A percentile compares a stretch with the other conserved stretches of the same genome.
Evolutionary conservation across 2,113 vertebrate species (phyloP).

Genomic region (Ictalurus punctatus): DNA sequence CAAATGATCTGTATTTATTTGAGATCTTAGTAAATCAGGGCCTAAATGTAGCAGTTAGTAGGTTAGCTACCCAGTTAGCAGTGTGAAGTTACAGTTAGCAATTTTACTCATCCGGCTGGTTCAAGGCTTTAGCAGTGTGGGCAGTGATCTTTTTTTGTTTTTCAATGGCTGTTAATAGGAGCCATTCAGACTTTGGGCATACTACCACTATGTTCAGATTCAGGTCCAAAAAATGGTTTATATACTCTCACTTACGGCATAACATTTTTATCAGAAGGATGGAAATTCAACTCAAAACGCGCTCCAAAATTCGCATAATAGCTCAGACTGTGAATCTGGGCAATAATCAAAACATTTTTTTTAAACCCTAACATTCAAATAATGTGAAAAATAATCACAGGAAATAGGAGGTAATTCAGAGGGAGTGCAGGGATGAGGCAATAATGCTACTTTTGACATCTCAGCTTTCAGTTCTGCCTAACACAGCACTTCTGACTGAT

Average conservation of each 20-base stretch:
- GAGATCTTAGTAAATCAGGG: background rate
- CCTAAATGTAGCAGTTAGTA: background rate
- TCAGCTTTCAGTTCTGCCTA: slow-evolving; percentile 48
- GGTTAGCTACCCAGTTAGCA: background rate
- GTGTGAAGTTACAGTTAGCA: background rate
- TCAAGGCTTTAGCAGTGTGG: background rate
- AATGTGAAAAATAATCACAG: background rate
- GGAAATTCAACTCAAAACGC: background rate
- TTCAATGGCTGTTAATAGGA: background rate
- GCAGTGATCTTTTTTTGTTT: background rate
- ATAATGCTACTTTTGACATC: slow-evolving; percentile 53
- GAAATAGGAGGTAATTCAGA: background rate
- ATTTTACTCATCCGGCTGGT: background rate
- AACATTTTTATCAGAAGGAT: background rate
- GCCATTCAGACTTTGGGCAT: background rate
- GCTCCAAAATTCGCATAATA: background rate
- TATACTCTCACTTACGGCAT: background rate
- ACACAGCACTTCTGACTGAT: slow-evolving; percentile 47
- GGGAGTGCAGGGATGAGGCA: slow-evolving; percentile 20
- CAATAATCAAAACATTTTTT: background rate
- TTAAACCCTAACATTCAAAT: background rate
- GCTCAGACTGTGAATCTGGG: background rate
- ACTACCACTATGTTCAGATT: background rate
- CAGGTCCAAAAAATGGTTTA: background rate
- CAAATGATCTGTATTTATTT: too few species aligned